Base-by-base conservation (phyloP, 2,888 invertebrate genomes). In the Alentia gelatinosa region DNA sequence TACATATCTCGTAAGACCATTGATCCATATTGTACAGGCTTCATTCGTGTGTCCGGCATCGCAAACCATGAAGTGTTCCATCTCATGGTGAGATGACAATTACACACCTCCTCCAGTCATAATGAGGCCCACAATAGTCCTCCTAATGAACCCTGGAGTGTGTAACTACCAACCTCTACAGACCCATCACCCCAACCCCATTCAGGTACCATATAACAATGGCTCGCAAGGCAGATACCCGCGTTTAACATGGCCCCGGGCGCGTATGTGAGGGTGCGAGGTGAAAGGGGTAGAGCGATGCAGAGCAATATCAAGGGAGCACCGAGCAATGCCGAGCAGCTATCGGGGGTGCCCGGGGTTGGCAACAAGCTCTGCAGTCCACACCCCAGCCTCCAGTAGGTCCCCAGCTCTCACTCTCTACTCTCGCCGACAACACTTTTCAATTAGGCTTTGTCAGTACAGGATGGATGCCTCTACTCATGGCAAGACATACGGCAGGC, bases 61-160 rank as follows among this genome's bases (percentile, higher is more conserved):
- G n/a, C n/a, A n/a, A n/a, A n/a, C n/a, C n/a, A n/a, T n/a, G n/a
- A n/a, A n/a, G n/a, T n/a, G n/a, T n/a, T n/a, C n/a, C n/a, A n/a
- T n/a, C n/a, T n/a, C n/a, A n/a, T n/a, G n/a, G n/a, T n/a, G 56
- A n/a, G 74, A 39, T 79, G 79, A 79, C 79, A 79, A 79, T 37
- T 79, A 79, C 79, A 79, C 1, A 39, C 37, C 79, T 37, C 37
- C 79, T 23, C 4, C 79, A 79, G 39, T 5, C 15, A 12, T 79
- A 79, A 79, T 79, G 79, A 79, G 79, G 68, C 15, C 30, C 68
- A 68, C 68, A 68, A 30, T 4, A 68, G 68, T 15, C 7, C 79
- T 26, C 47, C 26, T 79, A 37, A 79, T 79, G 12, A 79, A 7
- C 37, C 79, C n/a, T 79, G 79, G 39, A 79, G 79, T 79, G 79